A percentile compares a stretch with the other conserved stretches of the same genome.
Evolutionary conservation across 2,888 invertebrate genomes (phyloP).

Genomic region (Camponotus fellah): DNA sequence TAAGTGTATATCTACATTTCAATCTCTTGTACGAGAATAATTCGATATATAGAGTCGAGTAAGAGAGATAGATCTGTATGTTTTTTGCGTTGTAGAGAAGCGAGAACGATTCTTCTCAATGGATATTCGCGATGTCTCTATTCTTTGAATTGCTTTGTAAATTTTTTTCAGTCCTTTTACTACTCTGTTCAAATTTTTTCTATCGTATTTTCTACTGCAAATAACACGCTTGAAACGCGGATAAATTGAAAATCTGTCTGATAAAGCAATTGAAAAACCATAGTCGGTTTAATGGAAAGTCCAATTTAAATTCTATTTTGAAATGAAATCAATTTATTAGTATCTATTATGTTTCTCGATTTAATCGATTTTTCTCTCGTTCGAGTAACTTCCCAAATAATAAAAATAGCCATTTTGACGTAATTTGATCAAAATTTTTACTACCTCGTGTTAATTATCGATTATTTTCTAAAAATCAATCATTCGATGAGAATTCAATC

Average conservation of each 20-base stretch:
- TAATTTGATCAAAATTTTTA: too few species aligned
- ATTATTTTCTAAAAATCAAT: background rate
- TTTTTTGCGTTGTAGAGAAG: background rate
- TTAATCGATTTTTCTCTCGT: background rate
- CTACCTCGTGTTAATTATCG: background rate
- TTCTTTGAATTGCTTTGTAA: background rate
- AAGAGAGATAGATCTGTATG: conserved; percentile 12
- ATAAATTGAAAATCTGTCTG: background rate
- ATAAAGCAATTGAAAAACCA: conserved; percentile 1
- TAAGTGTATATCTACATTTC: background rate
- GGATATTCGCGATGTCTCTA: background rate
- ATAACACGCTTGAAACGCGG: background rate
- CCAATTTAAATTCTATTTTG: background rate
- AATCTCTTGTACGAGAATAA: conserved; percentile 24
- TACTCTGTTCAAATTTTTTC: background rate
- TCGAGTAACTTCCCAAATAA: background rate
- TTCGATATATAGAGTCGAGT: conserved; percentile 16
- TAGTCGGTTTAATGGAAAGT: background rate
- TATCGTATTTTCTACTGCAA: background rate
- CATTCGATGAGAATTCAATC: background rate
- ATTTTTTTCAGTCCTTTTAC: background rate
- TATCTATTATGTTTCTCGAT: background rate
- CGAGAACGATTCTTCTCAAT: background rate
- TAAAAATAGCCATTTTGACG: background rate
- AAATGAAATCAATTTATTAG: conserved; percentile 3